Evolutionary conservation across 1,140 invertebrate genomes (phyloP).

Genomic region (Semibalanus balanoides): DNA sequence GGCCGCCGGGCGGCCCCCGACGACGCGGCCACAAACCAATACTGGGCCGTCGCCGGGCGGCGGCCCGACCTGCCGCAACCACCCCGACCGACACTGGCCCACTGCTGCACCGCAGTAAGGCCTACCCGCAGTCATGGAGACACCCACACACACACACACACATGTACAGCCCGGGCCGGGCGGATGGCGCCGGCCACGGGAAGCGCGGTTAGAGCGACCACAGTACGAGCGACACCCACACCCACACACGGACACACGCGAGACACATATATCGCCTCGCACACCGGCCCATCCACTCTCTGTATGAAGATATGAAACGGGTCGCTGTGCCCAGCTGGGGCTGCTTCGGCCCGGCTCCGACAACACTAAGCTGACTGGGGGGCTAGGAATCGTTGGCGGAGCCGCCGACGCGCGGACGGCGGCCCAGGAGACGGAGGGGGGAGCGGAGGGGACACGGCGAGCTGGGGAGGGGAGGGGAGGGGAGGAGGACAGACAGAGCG

Average conservation of each 20-base stretch:
- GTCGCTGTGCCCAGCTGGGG: background rate
- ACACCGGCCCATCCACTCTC: background rate
- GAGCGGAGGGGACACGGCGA: background rate
- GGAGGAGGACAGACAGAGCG: constrained; percentile 4
- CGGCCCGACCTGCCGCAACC: no score
- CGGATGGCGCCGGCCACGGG: background rate
- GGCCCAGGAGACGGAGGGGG: constrained; percentile 1
- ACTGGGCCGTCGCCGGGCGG: background rate
- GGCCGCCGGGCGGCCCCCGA: no score
- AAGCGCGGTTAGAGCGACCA: constrained; percentile 1
- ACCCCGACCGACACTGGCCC: no score
- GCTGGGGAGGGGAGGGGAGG: constrained; percentile 4
- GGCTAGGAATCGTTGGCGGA: constrained; percentile 7
- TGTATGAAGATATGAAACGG: constrained; percentile 5
- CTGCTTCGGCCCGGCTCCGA: no score
- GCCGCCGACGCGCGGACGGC: no score
- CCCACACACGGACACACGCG: no score
- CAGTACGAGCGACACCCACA: no score
- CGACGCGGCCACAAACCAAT: background rate
- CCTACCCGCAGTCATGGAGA: background rate
- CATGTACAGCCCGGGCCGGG: background rate
- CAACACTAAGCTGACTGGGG: background rate
- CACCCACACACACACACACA: no score
- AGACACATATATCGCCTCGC: no score
- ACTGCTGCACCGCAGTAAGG: no score